Evolutionary conservation across 2,888 invertebrate species (phyloP).

Genomic region (Crepidodera aurea): DNA sequence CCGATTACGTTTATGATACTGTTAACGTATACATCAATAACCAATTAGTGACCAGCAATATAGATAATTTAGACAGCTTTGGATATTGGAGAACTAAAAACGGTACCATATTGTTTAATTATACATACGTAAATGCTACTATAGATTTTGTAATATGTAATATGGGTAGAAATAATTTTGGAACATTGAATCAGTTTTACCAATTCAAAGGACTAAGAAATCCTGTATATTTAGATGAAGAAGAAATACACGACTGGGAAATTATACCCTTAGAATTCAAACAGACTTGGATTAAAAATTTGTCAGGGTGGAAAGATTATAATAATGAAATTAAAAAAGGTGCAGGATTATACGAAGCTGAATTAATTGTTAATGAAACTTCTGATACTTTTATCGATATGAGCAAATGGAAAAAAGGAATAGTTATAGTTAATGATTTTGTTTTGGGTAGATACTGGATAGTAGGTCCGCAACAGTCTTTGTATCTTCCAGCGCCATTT

Average conservation of each 20-base stretch:
- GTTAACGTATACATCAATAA: conserved; percentile 61
- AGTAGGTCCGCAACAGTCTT: conserved; percentile 79
- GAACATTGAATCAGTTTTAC: conserved; percentile 56
- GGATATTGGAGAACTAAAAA: conserved; percentile 60
- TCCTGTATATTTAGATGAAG: conserved; percentile 52
- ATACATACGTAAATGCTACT: conserved; percentile 47
- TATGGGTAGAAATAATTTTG: conserved; percentile 79
- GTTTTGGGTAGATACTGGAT: conserved; percentile 89
- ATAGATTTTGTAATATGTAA: conserved; percentile 71
- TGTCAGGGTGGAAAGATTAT: conserved; percentile 51
- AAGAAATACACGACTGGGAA: conserved; percentile 35
- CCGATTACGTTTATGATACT: conserved; percentile 62
- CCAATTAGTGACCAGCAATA: conserved; percentile 51
- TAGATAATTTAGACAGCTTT: conserved; percentile 55
- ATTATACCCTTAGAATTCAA: conserved; percentile 41
- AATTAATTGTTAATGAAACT: conserved; percentile 24
- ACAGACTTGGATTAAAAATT: conserved; percentile 52
- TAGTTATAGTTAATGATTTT: conserved; percentile 78
- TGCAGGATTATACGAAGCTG: conserved; percentile 33
- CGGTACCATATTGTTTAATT: conserved; percentile 43
- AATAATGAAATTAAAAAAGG: conserved; percentile 35
- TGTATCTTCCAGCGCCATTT: conserved; percentile 81
- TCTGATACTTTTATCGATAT: conserved; percentile 39
- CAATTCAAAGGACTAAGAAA: conserved; percentile 56
- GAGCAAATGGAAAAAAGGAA: conserved; percentile 40